phyloP scores from a whole-genome alignment of 2,113 vertebrate genomes.

The Alethe castanea region DNA sequence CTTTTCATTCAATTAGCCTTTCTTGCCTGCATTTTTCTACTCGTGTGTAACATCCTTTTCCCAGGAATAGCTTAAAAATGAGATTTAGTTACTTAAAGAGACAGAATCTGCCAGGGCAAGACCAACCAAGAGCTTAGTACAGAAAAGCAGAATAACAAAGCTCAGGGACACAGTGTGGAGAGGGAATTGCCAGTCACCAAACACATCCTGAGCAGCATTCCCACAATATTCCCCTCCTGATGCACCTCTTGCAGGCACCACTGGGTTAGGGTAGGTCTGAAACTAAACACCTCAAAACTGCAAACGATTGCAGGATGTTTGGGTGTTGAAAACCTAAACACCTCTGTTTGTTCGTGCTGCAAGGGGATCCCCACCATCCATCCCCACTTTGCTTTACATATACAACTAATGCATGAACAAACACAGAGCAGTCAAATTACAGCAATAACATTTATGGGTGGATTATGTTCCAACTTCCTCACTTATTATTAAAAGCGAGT shows the following conservation, averaged over 20 bases:
- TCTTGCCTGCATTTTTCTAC: slow-evolving; percentile 71
- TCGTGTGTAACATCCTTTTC: slow-evolving; percentile 59
- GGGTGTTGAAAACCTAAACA: slow-evolving; percentile 4
- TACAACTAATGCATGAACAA: slow-evolving; percentile 36
- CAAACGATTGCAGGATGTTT: not conserved
- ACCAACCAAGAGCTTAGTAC: slow-evolving; percentile 17
- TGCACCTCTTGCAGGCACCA: not conserved
- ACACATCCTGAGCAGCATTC: not conserved
- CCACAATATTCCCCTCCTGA: not conserved
- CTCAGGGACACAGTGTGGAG: not conserved
- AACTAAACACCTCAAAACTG: not conserved
- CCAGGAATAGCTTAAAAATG: slow-evolving; percentile 54
- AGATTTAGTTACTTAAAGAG: slow-evolving; percentile 62
- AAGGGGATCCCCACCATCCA: not conserved
- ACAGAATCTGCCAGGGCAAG: slow-evolving; percentile 21
- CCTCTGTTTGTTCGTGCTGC: not conserved
- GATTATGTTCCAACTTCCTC: slow-evolving; percentile 52
- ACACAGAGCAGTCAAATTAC: slow-evolving; percentile 55
- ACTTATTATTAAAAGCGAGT: slow-evolving; percentile 17
- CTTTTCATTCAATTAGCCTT: slow-evolving; percentile 78
- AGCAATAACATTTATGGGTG: slow-evolving; percentile 58
- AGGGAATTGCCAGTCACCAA: rapidly evolving
- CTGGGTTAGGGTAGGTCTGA: not conserved
- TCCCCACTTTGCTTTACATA: not conserved
- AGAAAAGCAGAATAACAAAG: slow-evolving; percentile 32